A percentile compares a stretch with the other conserved stretches of the same genome.
These are phyloP conservation scores for Pocota personata DNA, from an alignment of 2,888 invertebrate species.

Conservation along the genomic window DNA sequence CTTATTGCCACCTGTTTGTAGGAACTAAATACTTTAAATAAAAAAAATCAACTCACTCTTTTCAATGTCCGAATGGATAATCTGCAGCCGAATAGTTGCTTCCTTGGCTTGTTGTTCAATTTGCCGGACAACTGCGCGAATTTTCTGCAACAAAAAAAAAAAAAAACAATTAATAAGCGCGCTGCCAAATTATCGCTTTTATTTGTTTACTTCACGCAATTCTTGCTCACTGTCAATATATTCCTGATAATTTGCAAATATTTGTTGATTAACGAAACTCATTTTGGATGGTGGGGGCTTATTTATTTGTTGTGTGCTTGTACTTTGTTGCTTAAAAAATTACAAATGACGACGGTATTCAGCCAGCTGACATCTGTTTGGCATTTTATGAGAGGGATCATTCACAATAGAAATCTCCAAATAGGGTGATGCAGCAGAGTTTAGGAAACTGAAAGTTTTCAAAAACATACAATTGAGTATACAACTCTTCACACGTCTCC, in stretches of 20 bases:
- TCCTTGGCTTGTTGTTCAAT: conserved; percentile 91
- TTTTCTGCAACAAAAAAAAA: conserved; percentile 75
- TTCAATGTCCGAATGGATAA: conserved; percentile 90
- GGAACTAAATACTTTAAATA: no score
- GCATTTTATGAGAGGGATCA: not conserved
- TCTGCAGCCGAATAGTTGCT: conserved; percentile 90
- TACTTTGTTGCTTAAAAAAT: conserved; percentile 14
- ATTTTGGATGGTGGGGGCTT: conserved; percentile 79
- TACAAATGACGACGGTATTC: conserved; percentile 24
- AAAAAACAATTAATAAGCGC: no score
- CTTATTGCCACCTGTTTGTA: no score
- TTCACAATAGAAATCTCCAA: conserved; percentile 11
- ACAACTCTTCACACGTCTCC: no score
- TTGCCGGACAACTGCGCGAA: conserved; percentile 83
- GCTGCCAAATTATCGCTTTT: not conserved
- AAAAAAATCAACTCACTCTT: conserved; percentile 88
- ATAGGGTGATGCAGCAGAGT: not conserved
- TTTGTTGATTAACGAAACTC: conserved; percentile 84
- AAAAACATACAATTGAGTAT: no score
- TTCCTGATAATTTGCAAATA: conserved; percentile 91
- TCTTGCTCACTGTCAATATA: conserved; percentile 91
- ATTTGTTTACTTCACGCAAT: conserved; percentile 88
- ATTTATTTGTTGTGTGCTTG: conserved; percentile 28
- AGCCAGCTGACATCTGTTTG: conserved; percentile 24
- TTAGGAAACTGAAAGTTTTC: no score